Evolutionary conservation across 2,888 invertebrate genomes (phyloP), one percentile per base, ranked within the genome.

Genomic region (Beris chalybata): DNA sequence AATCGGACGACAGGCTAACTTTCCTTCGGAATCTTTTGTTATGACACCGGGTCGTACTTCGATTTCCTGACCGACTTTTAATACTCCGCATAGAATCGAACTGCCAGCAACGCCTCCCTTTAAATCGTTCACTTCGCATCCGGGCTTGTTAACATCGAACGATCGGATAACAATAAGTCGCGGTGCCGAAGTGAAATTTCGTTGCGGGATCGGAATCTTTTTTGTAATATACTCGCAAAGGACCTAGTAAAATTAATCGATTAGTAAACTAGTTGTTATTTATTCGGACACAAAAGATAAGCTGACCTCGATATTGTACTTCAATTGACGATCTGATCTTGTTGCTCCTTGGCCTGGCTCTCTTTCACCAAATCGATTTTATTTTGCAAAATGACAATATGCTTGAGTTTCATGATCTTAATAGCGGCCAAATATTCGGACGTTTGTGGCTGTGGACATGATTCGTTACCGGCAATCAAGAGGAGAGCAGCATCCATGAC

Each of bases 111-210:
- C 99, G 31, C 99, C 99, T 47, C 99, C 99, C 78, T 97, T 93
- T 66, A 99, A 84, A 81, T 98, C 97, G 73, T 95, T 93, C 6
- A 97, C 98, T 81, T 99, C 99, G 79, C 97, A 97, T 53, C 99
- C 99, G 4, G 99, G 99, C 82, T 99, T 99, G 83, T 99, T 99
- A 2, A 99, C 99, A 82, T 99, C 99, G 82, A 99, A 99, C 4
- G 99, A 99, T 73, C 94, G 87, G 76, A 95, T 94, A 52, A 95
- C 93, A 77, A 99, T 99, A 77, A 99, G 87, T 70, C 97, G 88
- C 5, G 99, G 98, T 70, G 93, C 89, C 0, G 97, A 93, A 9
- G 92, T 91, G 80, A 99, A 99, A 80, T 99, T 97, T 67, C 99
- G 85, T 71, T 92, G 79, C 5, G 99, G 99, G 64, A 99, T 91